Percentiles rank a stretch among this genome's conserved stretches.
Evolutionary conservation across 2,888 invertebrate species (phyloP).

Genomic region (Emesis russula): DNA sequence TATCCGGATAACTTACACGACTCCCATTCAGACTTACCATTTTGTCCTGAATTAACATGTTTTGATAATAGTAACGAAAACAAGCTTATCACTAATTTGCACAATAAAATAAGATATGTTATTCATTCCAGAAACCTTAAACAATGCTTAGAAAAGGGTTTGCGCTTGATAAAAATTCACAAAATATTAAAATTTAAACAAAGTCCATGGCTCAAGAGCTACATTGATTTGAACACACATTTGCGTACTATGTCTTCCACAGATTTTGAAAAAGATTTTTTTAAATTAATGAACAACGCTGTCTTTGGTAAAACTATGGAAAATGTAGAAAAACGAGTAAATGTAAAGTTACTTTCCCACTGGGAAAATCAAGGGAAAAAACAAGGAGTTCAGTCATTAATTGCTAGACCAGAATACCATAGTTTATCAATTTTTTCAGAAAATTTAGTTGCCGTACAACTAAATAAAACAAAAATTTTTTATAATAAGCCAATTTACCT

Average conservation of each 20-base stretch:
- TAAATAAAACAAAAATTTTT: no score
- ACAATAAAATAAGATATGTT: constrained; percentile 19
- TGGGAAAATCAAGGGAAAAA: no score
- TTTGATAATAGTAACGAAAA: constrained; percentile 44
- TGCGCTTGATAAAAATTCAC: not conserved
- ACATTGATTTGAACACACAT: constrained; percentile 26
- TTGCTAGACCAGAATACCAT: no score
- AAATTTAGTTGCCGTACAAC: no score
- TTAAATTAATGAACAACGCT: constrained; percentile 89
- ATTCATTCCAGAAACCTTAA: constrained; percentile 26
- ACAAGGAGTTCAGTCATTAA: no score
- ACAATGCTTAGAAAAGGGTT: not conserved
- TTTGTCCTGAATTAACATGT: constrained; percentile 69
- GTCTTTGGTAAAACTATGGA: constrained; percentile 91
- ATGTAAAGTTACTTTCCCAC: constrained; percentile 87
- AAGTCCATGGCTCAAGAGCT: constrained; percentile 1
- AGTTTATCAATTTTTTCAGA: no score
- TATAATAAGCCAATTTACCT: no score
- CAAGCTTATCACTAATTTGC: constrained; percentile 62
- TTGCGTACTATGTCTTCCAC: constrained; percentile 1
- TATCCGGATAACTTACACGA: constrained; percentile 82
- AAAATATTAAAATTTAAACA: constrained; percentile 18
- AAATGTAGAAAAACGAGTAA: constrained; percentile 88
- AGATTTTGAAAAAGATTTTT: constrained; percentile 26
- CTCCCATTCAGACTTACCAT: constrained; percentile 84